These are phyloP conservation scores for Centropus unirufus DNA, from an alignment of 2,113 vertebrate species.

Conservation along the genomic window DNA sequence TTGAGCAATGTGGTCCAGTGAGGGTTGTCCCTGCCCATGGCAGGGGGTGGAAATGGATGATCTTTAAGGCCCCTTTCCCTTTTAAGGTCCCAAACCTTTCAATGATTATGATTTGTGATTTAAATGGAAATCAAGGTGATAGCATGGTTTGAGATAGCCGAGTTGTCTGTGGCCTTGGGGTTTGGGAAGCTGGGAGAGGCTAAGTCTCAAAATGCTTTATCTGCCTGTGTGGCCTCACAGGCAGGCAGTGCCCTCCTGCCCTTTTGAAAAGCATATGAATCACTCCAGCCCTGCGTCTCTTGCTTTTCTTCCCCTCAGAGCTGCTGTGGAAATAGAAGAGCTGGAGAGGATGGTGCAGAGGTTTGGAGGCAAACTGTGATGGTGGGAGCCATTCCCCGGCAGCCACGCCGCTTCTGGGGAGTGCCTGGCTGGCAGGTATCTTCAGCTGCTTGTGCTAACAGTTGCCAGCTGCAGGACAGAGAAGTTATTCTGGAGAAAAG, in stretches of 20 bases:
- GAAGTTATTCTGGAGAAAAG: not conserved
- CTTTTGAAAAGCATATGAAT: not conserved
- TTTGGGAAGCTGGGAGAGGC: not conserved
- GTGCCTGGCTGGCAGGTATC: conserved; percentile 60
- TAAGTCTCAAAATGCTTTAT: not conserved
- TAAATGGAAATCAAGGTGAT: not conserved
- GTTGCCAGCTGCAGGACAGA: not conserved
- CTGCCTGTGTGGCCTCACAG: not conserved
- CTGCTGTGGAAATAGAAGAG: not conserved
- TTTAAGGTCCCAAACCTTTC: no score
- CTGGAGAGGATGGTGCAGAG: not conserved
- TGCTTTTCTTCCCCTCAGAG: not conserved
- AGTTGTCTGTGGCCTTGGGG: not conserved
- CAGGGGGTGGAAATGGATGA: no score
- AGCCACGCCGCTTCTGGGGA: conserved; percentile 63
- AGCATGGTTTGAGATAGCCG: not conserved
- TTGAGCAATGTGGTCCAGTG: no score
- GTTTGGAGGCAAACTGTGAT: conserved; percentile 37
- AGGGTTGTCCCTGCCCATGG: no score
- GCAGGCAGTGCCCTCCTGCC: not conserved
- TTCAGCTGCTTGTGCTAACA: conserved; percentile 55
- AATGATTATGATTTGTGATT: not conserved
- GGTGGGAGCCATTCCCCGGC: conserved; percentile 71
- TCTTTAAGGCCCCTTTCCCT: no score
- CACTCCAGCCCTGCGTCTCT: not conserved